A percentile compares a stretch with the other conserved stretches of the same genome.
phyloP scores from a whole-genome alignment of 2,888 invertebrate genomes.

The Drosophila dives region DNA sequence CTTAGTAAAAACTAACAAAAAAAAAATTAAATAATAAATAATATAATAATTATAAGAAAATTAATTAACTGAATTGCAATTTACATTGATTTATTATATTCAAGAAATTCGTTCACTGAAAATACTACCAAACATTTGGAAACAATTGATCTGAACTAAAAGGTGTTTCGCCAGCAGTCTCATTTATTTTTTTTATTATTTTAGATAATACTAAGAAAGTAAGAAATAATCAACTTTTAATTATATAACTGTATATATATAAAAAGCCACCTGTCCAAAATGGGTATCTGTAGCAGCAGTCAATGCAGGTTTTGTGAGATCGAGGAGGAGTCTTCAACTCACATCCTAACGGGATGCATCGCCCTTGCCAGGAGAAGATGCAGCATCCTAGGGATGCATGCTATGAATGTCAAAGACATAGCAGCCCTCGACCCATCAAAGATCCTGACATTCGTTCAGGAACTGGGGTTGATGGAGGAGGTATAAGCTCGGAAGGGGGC shows the following conservation, averaged over 20 bases:
- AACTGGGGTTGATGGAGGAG: too few relatives aligned
- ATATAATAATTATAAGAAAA: slow-evolving; percentile 10
- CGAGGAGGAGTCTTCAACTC: too few relatives aligned
- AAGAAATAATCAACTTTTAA: not conserved
- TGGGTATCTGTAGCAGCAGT: too few relatives aligned
- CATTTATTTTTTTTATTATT: not conserved
- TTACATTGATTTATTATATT: not conserved
- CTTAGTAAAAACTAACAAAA: not conserved
- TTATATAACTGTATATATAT: not conserved
- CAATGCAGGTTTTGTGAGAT: too few relatives aligned
- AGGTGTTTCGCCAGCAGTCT: not conserved
- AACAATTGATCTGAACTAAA: not conserved
- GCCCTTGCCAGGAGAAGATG: too few relatives aligned
- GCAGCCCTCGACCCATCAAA: too few relatives aligned
- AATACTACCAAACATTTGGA: not conserved
- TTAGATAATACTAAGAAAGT: not conserved
- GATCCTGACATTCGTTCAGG: too few relatives aligned
- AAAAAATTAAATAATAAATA: not conserved
- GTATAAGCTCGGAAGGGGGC: too few relatives aligned
- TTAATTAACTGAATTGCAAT: slow-evolving; percentile 12
- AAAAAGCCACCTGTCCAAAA: too few relatives aligned
- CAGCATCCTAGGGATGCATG: too few relatives aligned
- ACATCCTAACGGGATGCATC: too few relatives aligned
- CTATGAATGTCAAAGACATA: too few relatives aligned
- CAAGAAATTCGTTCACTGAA: not conserved